phyloP scores from a whole-genome alignment of 2,797 vertebrate genomes.

The Gallirallus australis region DNA sequence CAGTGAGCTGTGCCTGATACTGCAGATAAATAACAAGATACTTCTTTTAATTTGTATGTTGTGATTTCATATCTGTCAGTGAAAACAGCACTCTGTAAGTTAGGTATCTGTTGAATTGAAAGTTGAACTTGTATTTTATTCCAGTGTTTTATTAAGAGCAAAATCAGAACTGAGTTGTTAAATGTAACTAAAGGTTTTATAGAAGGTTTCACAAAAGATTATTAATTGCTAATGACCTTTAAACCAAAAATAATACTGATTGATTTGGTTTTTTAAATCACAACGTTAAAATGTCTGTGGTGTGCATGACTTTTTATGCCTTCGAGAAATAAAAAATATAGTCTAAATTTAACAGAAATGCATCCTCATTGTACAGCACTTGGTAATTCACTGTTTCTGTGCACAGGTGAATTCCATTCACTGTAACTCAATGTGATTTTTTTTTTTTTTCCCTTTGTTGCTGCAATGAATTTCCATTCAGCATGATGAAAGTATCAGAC shows the following conservation, averaged over 20 bases:
- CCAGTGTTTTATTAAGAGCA: neutral
- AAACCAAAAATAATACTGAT: neutral
- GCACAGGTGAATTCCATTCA: neutral
- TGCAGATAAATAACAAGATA: neutral
- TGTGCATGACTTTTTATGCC: neutral
- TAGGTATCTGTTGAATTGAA: neutral
- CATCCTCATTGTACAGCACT: neutral
- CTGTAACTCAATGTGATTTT: neutral
- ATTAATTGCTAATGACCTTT: neutral
- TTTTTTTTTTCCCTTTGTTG: neutral
- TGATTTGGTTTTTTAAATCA: neutral
- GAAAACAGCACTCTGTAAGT: neutral
- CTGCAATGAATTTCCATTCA: slow-evolving; percentile 60
- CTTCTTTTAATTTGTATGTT: neutral
- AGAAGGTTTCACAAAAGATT: neutral
- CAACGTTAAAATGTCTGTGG: neutral
- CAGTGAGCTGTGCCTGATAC: neutral
- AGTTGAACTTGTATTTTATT: neutral
- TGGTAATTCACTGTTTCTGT: neutral
- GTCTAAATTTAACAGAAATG: neutral
- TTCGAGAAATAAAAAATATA: neutral
- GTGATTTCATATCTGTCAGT: neutral
- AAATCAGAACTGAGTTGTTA: neutral
- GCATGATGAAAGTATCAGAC: slow-evolving; percentile 97
- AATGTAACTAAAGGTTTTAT: neutral